Base-by-base conservation (phyloP, 2,888 invertebrate species). In the Micoletzkya japonica region DNA sequence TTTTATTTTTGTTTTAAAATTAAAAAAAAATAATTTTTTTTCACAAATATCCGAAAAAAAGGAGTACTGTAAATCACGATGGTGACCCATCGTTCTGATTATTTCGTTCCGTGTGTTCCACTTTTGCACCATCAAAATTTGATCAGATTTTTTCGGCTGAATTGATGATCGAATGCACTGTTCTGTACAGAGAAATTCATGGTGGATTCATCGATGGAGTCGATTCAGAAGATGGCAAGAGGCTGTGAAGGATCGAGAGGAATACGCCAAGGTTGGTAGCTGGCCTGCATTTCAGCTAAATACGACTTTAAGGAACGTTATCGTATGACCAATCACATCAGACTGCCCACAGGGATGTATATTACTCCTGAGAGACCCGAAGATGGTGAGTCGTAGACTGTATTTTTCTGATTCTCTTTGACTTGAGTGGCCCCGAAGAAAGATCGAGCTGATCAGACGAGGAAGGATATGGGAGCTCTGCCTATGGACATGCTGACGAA, bases 361-460 rank as follows among this genome's bases (percentile, higher is more conserved):
- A 76, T 83, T 24, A 79, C 79, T 17, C 82, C 83, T 7, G 85
- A 85, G 63, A 72, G 75, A 52, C 76, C 76, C 1, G 80, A 79
- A 54, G 74, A 82, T 73, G 74, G 81, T 82, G 44, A 64, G 76
- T 72, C 66, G n/a, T 30, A 44, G 32, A 37, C 26, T 34, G 30
- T 28, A 17, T 60, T 52, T 72, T 37, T 4, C n/a, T 28, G 4
- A 4, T 17, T 6, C 10, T 30, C 1, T 67, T 39, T 10, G 1
- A 17, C 37, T 77, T 56, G 69, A 81, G 85, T 79, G 49, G 57
- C 74, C 34, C 83, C 83, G 2, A 77, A 77, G 73, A 85, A 85
- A 70, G 79, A 75, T 39, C 66, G 68, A 17, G 82, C 81, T 7
- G 85, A 85, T 68, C 71, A 76, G 72, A 81, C 80, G 14, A 59